Evolutionary conservation across 2,797 vertebrate genomes (phyloP).

Genomic region (Neoniphon sammara): DNA sequence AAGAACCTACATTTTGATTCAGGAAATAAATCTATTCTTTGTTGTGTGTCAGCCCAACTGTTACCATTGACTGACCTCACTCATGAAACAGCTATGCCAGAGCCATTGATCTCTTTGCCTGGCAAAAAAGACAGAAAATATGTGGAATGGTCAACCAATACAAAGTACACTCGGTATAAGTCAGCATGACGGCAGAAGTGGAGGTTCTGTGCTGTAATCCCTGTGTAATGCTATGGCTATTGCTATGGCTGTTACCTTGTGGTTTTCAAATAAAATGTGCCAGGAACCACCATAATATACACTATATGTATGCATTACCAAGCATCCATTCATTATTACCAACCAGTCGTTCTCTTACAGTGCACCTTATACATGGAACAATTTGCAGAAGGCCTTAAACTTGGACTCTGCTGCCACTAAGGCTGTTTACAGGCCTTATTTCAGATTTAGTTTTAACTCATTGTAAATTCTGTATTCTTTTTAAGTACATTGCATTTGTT

Average conservation of each 20-base stretch:
- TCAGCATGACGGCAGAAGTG: not conserved
- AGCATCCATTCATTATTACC: not conserved
- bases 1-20: not conserved
- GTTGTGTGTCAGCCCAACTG: not conserved
- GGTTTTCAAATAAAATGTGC: not conserved
- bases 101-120: not conserved
- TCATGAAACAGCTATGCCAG: slow-evolving; percentile 8
- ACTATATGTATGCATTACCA: not conserved
- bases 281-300: not conserved
- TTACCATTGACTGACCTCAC: not conserved
- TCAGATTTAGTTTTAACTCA: too few relatives aligned
- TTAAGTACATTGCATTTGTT: too few relatives aligned
- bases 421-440: too few relatives aligned
- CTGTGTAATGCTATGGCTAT: not conserved
- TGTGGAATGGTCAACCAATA: slow-evolving; percentile 3
- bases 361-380: too few relatives aligned
- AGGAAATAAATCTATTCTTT: not conserved
- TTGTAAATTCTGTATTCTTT: too few relatives aligned
- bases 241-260: not conserved
- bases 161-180: not conserved
- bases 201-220: not conserved
- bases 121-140: not conserved
- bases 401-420: too few relatives aligned
- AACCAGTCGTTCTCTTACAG: too few relatives aligned
- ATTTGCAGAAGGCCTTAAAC: too few relatives aligned